phyloP scores from a whole-genome alignment of 2,888 invertebrate species.

The Drosophila kambysellisi region DNA sequence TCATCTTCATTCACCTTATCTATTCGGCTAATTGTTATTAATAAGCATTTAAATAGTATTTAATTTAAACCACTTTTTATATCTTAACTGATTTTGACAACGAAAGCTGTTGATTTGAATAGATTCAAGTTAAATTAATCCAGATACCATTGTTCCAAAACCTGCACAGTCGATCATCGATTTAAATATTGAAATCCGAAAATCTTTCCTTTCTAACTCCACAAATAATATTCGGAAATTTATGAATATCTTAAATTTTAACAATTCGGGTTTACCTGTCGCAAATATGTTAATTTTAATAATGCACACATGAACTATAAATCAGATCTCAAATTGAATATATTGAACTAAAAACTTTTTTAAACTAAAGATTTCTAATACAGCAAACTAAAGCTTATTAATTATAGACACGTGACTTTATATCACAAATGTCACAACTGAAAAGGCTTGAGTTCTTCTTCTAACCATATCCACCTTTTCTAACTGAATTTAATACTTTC shows the following conservation, averaged over 20 bases:
- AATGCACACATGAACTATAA: not conserved
- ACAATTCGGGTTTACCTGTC: too few relatives aligned
- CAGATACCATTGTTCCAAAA: not conserved
- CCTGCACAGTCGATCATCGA: not conserved
- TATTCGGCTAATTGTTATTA: not conserved
- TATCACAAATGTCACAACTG: not conserved
- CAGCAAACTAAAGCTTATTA: not conserved
- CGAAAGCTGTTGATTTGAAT: not conserved
- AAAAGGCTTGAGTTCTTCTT: not conserved
- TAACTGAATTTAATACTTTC: not conserved
- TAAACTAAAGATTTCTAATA: not conserved
- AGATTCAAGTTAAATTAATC: not conserved
- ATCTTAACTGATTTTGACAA: not conserved
- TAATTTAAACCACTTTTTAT: not conserved
- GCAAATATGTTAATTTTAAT: not conserved
- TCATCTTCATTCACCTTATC: not conserved
- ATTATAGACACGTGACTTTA: not conserved
- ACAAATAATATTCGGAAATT: not conserved
- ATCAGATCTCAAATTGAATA: not conserved
- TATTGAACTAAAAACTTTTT: not conserved
- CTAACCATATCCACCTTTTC: not conserved
- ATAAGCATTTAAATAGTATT: not conserved
- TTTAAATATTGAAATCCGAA: too few relatives aligned
- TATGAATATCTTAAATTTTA: too few relatives aligned
- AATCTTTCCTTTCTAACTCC: not conserved